Evolutionary conservation across 2,888 invertebrate genomes (phyloP).

Genomic region (Rosalia funebris): DNA sequence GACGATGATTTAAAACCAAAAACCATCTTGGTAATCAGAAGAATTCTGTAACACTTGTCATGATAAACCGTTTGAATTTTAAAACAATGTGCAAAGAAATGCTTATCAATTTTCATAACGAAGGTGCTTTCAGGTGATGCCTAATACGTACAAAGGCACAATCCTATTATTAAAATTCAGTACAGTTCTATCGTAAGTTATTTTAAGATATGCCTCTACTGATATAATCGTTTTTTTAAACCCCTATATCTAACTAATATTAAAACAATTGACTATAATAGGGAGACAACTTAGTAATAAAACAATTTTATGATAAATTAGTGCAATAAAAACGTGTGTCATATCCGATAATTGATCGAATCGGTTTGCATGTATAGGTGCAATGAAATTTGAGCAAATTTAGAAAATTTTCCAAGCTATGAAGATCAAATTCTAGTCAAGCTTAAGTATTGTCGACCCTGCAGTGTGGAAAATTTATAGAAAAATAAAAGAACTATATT

Average conservation of each 20-base stretch:
- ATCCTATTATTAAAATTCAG: slow-evolving; percentile 49
- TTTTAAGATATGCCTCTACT: slow-evolving; percentile 53
- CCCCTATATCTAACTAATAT: slow-evolving; percentile 30
- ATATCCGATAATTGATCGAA: neutral
- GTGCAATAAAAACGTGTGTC: slow-evolving; percentile 19
- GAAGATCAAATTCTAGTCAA: neutral
- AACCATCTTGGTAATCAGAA: too few relatives aligned
- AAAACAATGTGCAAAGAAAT: slow-evolving; percentile 24
- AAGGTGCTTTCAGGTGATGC: slow-evolving; percentile 37
- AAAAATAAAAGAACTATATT: too few relatives aligned
- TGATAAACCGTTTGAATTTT: slow-evolving; percentile 9
- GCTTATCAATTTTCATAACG: slow-evolving; percentile 31
- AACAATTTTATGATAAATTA: slow-evolving; percentile 24
- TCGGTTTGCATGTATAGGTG: neutral
- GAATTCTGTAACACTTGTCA: neutral
- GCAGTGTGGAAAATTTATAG: too few relatives aligned
- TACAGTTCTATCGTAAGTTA: slow-evolving; percentile 40
- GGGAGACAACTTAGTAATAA: slow-evolving; percentile 47
- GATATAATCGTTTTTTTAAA: slow-evolving; percentile 44
- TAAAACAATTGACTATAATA: slow-evolving; percentile 56
- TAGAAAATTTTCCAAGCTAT: neutral
- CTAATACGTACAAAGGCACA: slow-evolving; percentile 49
- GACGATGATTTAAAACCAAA: too few relatives aligned
- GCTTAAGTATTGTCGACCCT: too few relatives aligned
- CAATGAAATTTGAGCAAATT: neutral